Base-by-base conservation (phyloP, 2,888 invertebrate species). In the Melieria picta region DNA sequence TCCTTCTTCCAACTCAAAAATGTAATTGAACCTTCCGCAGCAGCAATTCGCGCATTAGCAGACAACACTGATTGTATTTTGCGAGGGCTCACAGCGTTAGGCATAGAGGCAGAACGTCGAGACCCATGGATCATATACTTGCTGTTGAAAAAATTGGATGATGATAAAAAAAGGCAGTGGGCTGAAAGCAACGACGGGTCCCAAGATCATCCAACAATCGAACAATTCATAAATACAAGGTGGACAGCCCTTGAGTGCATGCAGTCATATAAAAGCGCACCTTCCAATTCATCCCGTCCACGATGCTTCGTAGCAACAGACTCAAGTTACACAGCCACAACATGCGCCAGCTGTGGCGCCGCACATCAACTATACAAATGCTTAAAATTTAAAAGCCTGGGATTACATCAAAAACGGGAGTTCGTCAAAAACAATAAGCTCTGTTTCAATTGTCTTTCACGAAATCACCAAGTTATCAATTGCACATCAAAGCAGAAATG, bases 121-220 rank as follows among this genome's bases (percentile, higher is more conserved):
- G 61, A 68, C 52, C 68, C 61, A 6, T 68, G 61, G 68, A 68
- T 60, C 13, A 48, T 61, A n/a, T 61, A 50, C 48, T 47, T 43
- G 55, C 13, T 68, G 7, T 50, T 68, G 13, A 68, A 68, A 7
- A 68, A 68, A 43, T 61, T 68, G 60, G 68, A 62, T 61, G 61
- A 61, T 50, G 62, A 68, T 3, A 68, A 61, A 43, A 45, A 66
- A 47, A 46, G 30, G 46, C 66, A 58, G 30, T 66, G 66, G 65
- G 65, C 65, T 65, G 65, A 52, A 52, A 65, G 65, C 62, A 45
- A 62, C 5, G 62, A 62, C 9, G 64, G 47, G 9, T 11, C 58
- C 45, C 13, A 58, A 13, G 66, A 48, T 58, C 55, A 65, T 48
- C 66, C 66, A 7, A 66, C 13, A 30, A 66, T 42, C 66, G 5